phyloP scores from a whole-genome alignment of 2,888 invertebrate genomes.

The Eupithecia inturbata region DNA sequence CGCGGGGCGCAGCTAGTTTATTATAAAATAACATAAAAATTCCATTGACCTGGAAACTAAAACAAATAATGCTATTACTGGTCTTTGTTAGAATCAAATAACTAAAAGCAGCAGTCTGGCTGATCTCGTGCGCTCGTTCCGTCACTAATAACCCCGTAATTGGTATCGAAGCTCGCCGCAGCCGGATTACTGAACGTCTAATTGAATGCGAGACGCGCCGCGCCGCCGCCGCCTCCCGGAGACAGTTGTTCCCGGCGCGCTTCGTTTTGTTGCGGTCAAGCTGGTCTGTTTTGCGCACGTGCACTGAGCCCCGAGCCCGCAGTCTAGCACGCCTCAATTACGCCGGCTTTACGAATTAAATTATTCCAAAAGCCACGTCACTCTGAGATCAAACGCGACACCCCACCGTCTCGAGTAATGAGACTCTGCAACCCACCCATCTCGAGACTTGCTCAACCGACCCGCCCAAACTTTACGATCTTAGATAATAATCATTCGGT shows the following conservation, averaged over 20 bases:
- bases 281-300: constrained; percentile 75
- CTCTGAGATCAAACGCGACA: constrained; percentile 74
- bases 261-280: constrained; percentile 79
- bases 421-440: constrained; percentile 67
- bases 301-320: constrained; percentile 51
- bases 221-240: constrained; percentile 42
- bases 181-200: constrained; percentile 83
- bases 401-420: constrained; percentile 51
- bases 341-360: constrained; percentile 75
- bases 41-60: background rate
- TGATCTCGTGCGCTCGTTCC: constrained; percentile 67
- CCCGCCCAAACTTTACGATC: constrained; percentile 70
- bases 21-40: background rate
- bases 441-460: constrained; percentile 42
- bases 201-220: constrained; percentile 81
- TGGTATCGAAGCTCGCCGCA: constrained; percentile 83
- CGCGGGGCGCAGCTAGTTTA: too few relatives aligned
- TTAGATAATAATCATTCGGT: constrained; percentile 79
- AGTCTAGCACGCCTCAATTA: constrained; percentile 68
- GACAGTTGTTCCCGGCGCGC: constrained; percentile 51
- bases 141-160: constrained; percentile 83
- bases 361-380: constrained; percentile 64
- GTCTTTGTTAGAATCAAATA: constrained; percentile 53
- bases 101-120: constrained; percentile 49
- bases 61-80: constrained; percentile 31